Percentiles rank a stretch among this genome's conserved stretches.
phyloP scores from a whole-genome alignment of 2,797 vertebrate species.

The Trichosurus vulpecula region DNA sequence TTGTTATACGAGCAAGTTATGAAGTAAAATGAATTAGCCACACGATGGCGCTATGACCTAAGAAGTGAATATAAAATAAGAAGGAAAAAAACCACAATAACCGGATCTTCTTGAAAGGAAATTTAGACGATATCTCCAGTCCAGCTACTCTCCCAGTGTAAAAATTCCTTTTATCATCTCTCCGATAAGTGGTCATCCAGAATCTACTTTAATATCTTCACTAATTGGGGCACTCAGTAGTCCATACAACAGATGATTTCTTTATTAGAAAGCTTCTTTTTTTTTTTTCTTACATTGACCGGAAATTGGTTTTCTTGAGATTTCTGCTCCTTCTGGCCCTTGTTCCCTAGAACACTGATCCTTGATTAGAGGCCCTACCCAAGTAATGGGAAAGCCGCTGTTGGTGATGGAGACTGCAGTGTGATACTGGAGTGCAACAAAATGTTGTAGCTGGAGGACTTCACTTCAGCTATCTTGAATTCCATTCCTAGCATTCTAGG shows the following conservation, averaged over 20 bases:
- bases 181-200: background rate
- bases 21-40: background rate
- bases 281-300: background rate
- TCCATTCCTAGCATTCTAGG: background rate
- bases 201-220: background rate
- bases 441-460: background rate
- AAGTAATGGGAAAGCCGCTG: background rate
- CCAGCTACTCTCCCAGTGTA: background rate
- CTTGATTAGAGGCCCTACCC: background rate
- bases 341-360: background rate
- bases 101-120: background rate
- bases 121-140: background rate
- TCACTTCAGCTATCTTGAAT: background rate
- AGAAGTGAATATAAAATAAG: slow-evolving; percentile 8
- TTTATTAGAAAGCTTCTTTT: background rate
- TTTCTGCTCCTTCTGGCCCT: background rate
- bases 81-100: background rate
- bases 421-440: background rate
- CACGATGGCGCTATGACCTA: slow-evolving; percentile 45
- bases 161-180: background rate
- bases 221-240: background rate
- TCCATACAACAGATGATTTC: background rate
- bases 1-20: background rate
- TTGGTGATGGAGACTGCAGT: background rate
- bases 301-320: background rate